These are phyloP conservation scores for Gerris buenoi DNA, from an alignment of 1,140 invertebrate genomes.

Conservation along the genomic window DNA sequence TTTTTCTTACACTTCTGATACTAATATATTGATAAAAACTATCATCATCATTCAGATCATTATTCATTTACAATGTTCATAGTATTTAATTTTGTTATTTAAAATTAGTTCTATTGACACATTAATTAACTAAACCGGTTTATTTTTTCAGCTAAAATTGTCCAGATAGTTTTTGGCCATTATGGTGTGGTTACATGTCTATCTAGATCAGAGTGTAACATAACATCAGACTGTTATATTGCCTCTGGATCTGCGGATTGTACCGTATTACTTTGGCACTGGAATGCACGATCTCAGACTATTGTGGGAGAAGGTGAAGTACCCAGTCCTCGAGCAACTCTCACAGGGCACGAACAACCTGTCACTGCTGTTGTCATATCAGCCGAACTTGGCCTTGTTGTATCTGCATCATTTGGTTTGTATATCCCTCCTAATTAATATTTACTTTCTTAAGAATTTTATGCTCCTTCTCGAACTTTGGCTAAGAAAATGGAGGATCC, in stretches of 20 bases:
- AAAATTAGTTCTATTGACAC: constrained; percentile 5
- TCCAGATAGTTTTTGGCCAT: constrained; percentile 96
- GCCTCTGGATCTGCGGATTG: constrained; percentile 95
- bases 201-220: constrained; percentile 91
- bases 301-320: constrained; percentile 91
- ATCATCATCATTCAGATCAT: too few species aligned
- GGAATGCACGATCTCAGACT: constrained; percentile 88
- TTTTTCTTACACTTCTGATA: too few species aligned
- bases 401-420: constrained; percentile 79
- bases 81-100: constrained; percentile 9
- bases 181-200: constrained; percentile 96
- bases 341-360: constrained; percentile 92
- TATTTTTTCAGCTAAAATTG: constrained; percentile 69
- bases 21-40: too few species aligned
- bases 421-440: too few species aligned
- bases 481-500: too few species aligned
- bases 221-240: constrained; percentile 96
- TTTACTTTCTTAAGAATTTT: too few species aligned
- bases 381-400: constrained; percentile 92
- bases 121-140: constrained; percentile 7
- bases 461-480: too few species aligned
- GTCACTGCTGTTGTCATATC: constrained; percentile 91
- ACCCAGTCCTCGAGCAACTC: constrained; percentile 84
- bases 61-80: too few species aligned
- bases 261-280: constrained; percentile 95